Base-by-base conservation (phyloP, 2,113 vertebrate genomes). In the Hyaena hyaena region DNA sequence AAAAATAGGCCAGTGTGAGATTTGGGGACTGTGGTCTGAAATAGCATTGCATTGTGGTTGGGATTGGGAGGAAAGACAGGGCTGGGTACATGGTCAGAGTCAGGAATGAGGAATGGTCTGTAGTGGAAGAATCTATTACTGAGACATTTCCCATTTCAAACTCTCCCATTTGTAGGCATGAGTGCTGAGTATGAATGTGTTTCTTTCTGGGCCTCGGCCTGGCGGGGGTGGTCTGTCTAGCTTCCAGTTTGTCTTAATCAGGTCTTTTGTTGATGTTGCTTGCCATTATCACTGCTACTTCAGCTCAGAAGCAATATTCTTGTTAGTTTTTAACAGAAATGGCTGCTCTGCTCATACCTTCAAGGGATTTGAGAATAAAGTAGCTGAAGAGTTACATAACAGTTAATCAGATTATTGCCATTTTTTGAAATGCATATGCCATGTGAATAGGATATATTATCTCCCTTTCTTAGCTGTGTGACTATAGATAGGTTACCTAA, bases 241-340 rank as follows among this genome's bases (percentile, higher is more conserved):
- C n/a, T 79, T 3, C 93, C 15, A 63, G 65, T 2, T 88, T 92
- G n/a, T 87, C 35, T 89, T 85, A 43, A 87, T 45, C 33, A 26
- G 35, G 39, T 81, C 15, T 73, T 81, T 65, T 77, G 31, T 24
- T 69, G 19, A 77, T 68, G 45, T 39, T 91, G 10, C 50, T 39
- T 91, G 10, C 50, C 33, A 28, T 69, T 45, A 95, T 95, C 39
- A 80, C 50, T 66, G 35, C 16, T 94, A 83, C 65, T 96, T 93
- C 31, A 74, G 35, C 26, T 35, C 50, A 77, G 35, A 90, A n/a
- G 48, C 28, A 87, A 80, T 23, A 93, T 55, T 90, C n/a, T 45
- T 35, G 55, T 45, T 93, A 77, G 14, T 39, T 79, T 93, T 31
- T 69, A 95, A 83, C 17, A 93, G 28, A 96, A 93, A 95, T 35